These are phyloP conservation scores for Enteromius viviparus DNA, from an alignment of 2,797 vertebrate species.

Conservation along the genomic window DNA sequence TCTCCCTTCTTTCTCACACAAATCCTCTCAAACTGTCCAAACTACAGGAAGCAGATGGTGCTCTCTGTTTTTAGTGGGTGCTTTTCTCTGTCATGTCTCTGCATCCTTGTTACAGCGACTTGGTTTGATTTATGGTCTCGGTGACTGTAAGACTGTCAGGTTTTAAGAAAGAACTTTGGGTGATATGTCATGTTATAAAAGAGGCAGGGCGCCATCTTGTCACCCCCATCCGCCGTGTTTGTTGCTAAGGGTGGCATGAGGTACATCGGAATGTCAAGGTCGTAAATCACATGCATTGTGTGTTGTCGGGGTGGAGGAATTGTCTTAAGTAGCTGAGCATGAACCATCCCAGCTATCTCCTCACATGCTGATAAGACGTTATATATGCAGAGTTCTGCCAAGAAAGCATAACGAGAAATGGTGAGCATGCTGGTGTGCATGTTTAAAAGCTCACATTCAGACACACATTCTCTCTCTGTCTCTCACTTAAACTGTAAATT, in stretches of 20 bases:
- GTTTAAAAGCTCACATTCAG: slow-evolving; percentile 7
- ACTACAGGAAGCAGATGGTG: slow-evolving; percentile 43
- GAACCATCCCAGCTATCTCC: slow-evolving; percentile 36
- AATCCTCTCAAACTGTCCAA: slow-evolving; percentile 37
- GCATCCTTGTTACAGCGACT: slow-evolving; percentile 10
- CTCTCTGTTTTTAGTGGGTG: slow-evolving; percentile 40
- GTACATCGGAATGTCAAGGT: slow-evolving; percentile 18
- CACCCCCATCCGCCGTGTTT: neutral
- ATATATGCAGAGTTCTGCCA: slow-evolving; percentile 34
- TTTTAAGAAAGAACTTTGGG: slow-evolving; percentile 32
- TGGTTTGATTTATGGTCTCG: slow-evolving; percentile 32
- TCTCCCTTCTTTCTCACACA: slow-evolving; percentile 26
- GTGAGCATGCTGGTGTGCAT: slow-evolving; percentile 34
- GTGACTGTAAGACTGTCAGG: slow-evolving; percentile 18
- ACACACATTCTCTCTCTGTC: neutral
- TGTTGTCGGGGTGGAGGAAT: slow-evolving; percentile 2
- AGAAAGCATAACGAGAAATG: slow-evolving; percentile 30
- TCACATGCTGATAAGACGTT: slow-evolving; percentile 40
- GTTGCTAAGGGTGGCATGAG: slow-evolving; percentile 18
- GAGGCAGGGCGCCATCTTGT: slow-evolving; percentile 37
- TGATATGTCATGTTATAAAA: slow-evolving; percentile 43
- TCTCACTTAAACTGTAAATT: slow-evolving; percentile 33
- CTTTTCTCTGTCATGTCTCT: slow-evolving; percentile 29
- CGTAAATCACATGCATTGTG: slow-evolving; percentile 36
- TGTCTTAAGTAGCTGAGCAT: slow-evolving; percentile 32